Base-by-base conservation (phyloP, 2,888 invertebrate species). In the Hydriomena furcata region DNA sequence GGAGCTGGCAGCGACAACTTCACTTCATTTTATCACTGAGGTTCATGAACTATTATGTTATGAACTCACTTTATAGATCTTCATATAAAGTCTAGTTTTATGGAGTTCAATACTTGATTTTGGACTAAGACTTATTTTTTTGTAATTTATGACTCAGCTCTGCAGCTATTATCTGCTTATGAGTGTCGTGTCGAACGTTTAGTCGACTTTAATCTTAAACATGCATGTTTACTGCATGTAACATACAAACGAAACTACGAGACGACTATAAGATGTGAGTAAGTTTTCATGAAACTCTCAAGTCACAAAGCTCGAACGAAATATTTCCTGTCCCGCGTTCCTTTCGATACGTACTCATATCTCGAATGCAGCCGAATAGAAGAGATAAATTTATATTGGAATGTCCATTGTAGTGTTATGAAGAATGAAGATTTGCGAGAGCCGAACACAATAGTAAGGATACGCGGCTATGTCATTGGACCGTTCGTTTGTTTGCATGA, bases 361-460 rank as follows among this genome's bases (percentile, higher is more conserved):
- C 63, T 61, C 44, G 53, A 58, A 60, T 61, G 64, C 61, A 64
- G 48, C 42, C 48, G 53, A 55, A 66, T 60, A 61, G 52, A 48
- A 60, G 58, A 62, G 61, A 66, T 66, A 63, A 61, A 65, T 71
- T 65, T 61, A 64, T 73, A 71, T 70, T 66, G 63, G 63, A 63
- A 58, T 65, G 59, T 53, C 66, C 54, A 67, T 69, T 74, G 73
- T 70, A 50, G 54, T 62, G 56, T 55, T 63, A 62, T 62, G 65
- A 66, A 64, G 54, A 53, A 56, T 48, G 58, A 48, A 65, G 68
- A 66, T 67, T 72, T 66, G 61, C 61, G 59, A 45, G 60, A 51
- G 34, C 37, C 47, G 48, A 32, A 52, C 45, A 60, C 54, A 57
- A 60, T 53, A 17, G 51, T 17, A 2, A 31, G 32, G 35, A 45